Conservation (phyloP, 2,113 vertebrate genomes). For the Corapipo altera region DNA sequence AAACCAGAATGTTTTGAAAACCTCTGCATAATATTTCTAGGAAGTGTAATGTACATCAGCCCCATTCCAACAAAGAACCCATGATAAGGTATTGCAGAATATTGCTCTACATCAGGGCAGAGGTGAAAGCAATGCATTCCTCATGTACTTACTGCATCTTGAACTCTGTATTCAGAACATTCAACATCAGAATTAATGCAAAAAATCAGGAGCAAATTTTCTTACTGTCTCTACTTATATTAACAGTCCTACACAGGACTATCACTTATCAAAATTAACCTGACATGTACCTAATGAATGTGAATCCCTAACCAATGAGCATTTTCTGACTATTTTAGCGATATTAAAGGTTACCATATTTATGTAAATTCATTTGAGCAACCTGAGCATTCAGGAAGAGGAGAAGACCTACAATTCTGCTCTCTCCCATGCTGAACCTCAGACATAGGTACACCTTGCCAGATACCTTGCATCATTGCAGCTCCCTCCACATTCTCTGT, state of each 20-base stretch:
- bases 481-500: background rate
- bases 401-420: background rate
- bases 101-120: slow-evolving; percentile 23
- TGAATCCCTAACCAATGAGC: background rate
- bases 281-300: background rate
- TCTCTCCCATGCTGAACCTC: background rate
- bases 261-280: background rate
- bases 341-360: rapidly evolving
- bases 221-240: background rate
- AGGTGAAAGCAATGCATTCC: slow-evolving; percentile 46
- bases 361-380: background rate
- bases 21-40: slow-evolving; percentile 56
- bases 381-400: background rate
- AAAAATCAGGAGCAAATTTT: slow-evolving; percentile 9
- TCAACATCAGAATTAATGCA: background rate
- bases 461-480: background rate
- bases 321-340: background rate
- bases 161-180: slow-evolving; percentile 47
- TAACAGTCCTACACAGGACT: background rate
- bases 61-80: slow-evolving; percentile 11
- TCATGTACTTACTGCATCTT: background rate
- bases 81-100: slow-evolving; percentile 14
- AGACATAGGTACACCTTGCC: rapidly evolving
- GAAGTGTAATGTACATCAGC: slow-evolving; percentile 26
- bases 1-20: slow-evolving; percentile 48